Evolutionary conservation across 2,797 vertebrate genomes (phyloP), one percentile per base, ranked within the genome.

Genomic region (Sarcophilus harrisii): DNA sequence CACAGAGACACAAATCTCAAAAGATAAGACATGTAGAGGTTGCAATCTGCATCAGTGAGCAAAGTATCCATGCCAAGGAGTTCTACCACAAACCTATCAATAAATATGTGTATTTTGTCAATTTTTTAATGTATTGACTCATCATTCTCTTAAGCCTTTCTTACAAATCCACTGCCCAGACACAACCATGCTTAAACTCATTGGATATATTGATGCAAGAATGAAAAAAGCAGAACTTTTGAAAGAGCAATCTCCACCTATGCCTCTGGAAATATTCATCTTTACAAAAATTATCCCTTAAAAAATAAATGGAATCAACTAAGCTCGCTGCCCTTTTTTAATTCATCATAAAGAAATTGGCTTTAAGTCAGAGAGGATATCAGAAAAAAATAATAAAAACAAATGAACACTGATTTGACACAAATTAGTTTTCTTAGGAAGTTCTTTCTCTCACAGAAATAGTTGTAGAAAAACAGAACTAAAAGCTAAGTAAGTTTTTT

Each of bases 271-370:
- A 32, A 59, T 49, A 95, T 49, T 0, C 0, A 58, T 52, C 27
- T 45, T n/a, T 62, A 97, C 93, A 97, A 90, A 97, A 96, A 98
- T 30, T 92, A 91, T 58, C 92, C 92, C 96, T 32, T 93, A 87
- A 96, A 96, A 93, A 89, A 96, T 92, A 81, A 87, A 89, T 93
- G 58, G 91, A 96, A 97, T 96, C 96, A 96, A 97, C 97, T 97
- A 66, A 94, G 90, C 96, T 96, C n/a, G 55, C 94, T 92, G 93
- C 92, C 96, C 98, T 96, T 96, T 96, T 97, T 81, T 97, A 98
- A 97, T 95, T 98, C 98, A 98, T 98, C 98, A 98, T 98, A 94
- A 98, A 98, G 97, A 96, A 99, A 99, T 99, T 96, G 98, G 95
- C 98, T 98, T 96, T 97, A 98, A 97, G 16, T 97, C 96, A 98